Percentiles rank a stretch among this genome's conserved stretches.
phyloP scores from a whole-genome alignment of 2,888 invertebrate species.

The Neria commutata region DNA sequence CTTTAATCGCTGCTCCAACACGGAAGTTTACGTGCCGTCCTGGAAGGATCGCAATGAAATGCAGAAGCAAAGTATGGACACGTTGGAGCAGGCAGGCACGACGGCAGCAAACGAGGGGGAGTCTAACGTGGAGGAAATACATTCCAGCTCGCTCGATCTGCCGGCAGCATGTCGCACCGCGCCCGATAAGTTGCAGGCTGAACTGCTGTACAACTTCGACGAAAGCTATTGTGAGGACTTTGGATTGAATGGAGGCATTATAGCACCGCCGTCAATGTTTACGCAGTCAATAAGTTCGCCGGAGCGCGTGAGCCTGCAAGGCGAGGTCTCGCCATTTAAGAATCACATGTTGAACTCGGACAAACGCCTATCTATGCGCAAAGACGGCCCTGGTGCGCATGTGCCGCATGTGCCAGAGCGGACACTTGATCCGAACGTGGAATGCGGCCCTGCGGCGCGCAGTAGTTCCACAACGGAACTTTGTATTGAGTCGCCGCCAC shows the following conservation, averaged over 20 bases:
- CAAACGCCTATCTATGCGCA: constrained; percentile 54
- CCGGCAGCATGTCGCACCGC: constrained; percentile 62
- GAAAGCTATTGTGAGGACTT: constrained; percentile 31
- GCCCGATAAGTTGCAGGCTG: constrained; percentile 65
- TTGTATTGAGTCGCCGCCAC: constrained; percentile 43
- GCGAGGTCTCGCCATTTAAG: constrained; percentile 56
- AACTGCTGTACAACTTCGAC: constrained; percentile 64
- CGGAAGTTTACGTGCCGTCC: constrained; percentile 66
- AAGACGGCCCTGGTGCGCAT: constrained; percentile 21
- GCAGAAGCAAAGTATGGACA: constrained; percentile 51
- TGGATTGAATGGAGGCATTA: constrained; percentile 33
- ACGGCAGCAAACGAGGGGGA: too few relatives aligned
- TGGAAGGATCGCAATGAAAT: constrained; percentile 59
- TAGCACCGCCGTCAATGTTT: constrained; percentile 67
- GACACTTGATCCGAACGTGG: constrained; percentile 1
- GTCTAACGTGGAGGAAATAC: constrained; percentile 54
- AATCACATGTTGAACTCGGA: constrained; percentile 69
- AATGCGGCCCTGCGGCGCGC: too few relatives aligned
- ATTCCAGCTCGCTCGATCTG: constrained; percentile 67
- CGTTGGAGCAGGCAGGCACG: constrained; percentile 28
- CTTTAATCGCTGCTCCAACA: constrained; percentile 65
- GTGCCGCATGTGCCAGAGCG: constrained; percentile 15
- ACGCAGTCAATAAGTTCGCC: constrained; percentile 60
- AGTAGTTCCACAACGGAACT: constrained; percentile 43
- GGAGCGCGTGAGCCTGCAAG: constrained; percentile 41